Evolutionary conservation across 35 echinoderm and acorn worm species (phyloP).

Genomic region (Diadema setosum): DNA sequence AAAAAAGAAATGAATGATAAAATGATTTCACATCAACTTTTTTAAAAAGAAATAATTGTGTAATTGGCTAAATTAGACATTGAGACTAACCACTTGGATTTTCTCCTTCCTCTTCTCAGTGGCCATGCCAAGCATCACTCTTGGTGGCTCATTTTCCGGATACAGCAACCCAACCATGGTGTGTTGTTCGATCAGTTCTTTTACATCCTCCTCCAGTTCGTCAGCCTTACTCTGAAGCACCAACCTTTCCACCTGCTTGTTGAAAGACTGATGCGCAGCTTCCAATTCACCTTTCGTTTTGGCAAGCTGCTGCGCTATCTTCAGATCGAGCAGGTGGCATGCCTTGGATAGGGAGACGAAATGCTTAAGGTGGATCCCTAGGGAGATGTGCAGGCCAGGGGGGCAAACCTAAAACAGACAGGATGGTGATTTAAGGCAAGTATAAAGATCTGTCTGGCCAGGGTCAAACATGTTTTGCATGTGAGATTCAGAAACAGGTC

Average conservation of each 20-base stretch:
- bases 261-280: background rate
- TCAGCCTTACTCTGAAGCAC: background rate
- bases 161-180: background rate
- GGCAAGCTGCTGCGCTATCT: background rate
- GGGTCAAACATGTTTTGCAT: background rate
- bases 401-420: background rate
- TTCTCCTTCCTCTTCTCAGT: background rate
- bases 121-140: background rate
- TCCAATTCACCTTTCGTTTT: background rate
- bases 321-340: background rate
- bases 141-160: background rate
- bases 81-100: background rate
- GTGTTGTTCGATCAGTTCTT: background rate
- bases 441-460: slow-evolving; percentile 19
- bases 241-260: background rate
- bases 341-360: background rate
- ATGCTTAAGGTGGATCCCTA: slow-evolving; percentile 6
- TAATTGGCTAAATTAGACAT: background rate
- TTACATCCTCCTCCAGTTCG: background rate
- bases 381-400: slow-evolving; percentile 1
- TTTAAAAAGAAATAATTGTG: background rate
- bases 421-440: background rate
- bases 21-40: background rate
- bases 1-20: background rate
- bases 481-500: slow-evolving; percentile 29